phyloP scores from a whole-genome alignment of 2,888 invertebrate genomes.

The Omphaloscelis lunosa region DNA sequence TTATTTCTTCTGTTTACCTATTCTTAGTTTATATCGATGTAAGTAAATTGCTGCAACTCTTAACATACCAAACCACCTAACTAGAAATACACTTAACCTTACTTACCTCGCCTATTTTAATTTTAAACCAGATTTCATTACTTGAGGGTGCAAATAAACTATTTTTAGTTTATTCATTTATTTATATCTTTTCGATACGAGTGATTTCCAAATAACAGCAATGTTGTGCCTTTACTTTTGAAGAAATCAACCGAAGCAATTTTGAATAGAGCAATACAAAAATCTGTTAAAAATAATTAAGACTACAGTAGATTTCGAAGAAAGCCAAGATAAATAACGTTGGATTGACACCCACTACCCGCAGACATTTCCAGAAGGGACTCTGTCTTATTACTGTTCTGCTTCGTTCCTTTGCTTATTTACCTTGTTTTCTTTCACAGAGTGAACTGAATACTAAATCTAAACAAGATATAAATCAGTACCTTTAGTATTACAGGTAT shows the following conservation, averaged over 20 bases:
- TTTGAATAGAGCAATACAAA: not conserved
- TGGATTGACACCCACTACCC: not conserved
- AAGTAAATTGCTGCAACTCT: no score
- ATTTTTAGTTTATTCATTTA: no score
- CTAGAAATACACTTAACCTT: no score
- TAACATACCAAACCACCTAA: no score
- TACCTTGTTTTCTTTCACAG: slow-evolving; percentile 29
- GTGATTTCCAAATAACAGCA: not conserved
- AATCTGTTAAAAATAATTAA: not conserved
- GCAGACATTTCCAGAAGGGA: slow-evolving; percentile 16
- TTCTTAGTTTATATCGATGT: not conserved
- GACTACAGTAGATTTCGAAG: not conserved
- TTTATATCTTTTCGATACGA: no score
- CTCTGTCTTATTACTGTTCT: slow-evolving; percentile 35
- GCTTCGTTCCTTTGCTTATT: slow-evolving; percentile 34
- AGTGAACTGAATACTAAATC: slow-evolving; percentile 48
- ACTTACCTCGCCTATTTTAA: no score
- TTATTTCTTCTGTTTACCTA: not conserved
- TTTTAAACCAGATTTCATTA: no score
- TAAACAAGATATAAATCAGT: slow-evolving; percentile 47
- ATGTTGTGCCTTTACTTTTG: not conserved
- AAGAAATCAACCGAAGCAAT: not conserved
- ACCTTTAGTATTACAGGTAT: slow-evolving; percentile 25
- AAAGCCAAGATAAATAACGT: slow-evolving; percentile 9
- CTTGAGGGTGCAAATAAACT: no score